A percentile compares a stretch with the other conserved stretches of the same genome.
These are phyloP conservation scores for Hippotragus niger DNA, from an alignment of 2,113 vertebrate species.

Conservation along the genomic window DNA sequence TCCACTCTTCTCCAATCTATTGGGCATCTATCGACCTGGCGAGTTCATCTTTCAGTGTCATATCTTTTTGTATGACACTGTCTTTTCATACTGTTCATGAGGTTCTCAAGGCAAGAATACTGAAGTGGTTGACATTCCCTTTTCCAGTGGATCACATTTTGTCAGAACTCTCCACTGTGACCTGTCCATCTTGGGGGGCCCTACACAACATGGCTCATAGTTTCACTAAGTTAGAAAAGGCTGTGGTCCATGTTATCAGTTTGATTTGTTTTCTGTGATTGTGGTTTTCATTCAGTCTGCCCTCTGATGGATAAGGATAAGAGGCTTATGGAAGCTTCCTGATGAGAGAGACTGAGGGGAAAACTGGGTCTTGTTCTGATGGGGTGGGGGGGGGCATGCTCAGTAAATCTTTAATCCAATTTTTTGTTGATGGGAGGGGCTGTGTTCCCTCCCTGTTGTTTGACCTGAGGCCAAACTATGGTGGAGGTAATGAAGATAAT, in stretches of 20 bases:
- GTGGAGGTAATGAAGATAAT: neutral
- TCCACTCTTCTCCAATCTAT: neutral
- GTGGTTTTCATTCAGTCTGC: neutral
- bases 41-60: neutral
- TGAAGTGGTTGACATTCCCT: neutral
- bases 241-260: neutral
- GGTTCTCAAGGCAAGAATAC: neutral
- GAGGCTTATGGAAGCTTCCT: neutral
- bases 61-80: neutral
- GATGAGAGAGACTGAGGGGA: neutral
- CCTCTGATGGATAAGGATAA: neutral
- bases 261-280: neutral
- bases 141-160: neutral
- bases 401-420: neutral
- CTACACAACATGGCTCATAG: neutral
- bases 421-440: neutral
- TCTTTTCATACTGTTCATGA: neutral
- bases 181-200: neutral
- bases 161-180: neutral
- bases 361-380: neutral
- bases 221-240: neutral
- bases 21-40: rapidly evolving
- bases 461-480: neutral
- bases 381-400: neutral
- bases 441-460: neutral